Evolutionary conservation across 2,888 invertebrate species (phyloP).

Genomic region (Notodromas monacha): DNA sequence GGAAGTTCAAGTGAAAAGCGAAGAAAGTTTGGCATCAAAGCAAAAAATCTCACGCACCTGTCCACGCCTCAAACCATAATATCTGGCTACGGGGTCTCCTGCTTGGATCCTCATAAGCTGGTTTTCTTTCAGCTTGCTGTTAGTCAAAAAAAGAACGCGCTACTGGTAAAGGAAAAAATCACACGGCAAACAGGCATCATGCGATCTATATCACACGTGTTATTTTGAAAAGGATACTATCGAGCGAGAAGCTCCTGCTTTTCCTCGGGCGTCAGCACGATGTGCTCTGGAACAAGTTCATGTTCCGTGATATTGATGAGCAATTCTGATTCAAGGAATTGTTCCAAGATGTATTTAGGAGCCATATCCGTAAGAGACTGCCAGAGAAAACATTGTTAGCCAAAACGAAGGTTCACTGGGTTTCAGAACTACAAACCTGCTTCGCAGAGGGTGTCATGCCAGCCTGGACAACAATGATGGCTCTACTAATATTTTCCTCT

Average conservation of each 20-base stretch:
- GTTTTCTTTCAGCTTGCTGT: constrained; percentile 76
- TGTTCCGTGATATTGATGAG: constrained; percentile 93
- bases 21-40: constrained; percentile 7
- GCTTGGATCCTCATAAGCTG: constrained; percentile 96
- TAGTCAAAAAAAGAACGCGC: constrained; percentile 5
- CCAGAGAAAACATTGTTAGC: constrained; percentile 12
- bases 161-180: too few species aligned
- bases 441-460: constrained; percentile 99
- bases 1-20: constrained; percentile 8
- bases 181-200: too few species aligned
- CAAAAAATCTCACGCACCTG: constrained; percentile 26
- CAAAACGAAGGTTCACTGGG: too few species aligned
- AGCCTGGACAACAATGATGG: constrained; percentile 85
- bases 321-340: constrained; percentile 39
- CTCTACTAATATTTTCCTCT: constrained; percentile 89
- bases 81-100: constrained; percentile 89
- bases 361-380: constrained; percentile 91
- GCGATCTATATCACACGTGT: too few species aligned
- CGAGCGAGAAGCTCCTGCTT: constrained; percentile 74
- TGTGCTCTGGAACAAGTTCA: constrained; percentile 91
- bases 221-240: constrained; percentile 35
- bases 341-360: constrained; percentile 90
- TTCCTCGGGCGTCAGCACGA: constrained; percentile 88
- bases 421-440: too few species aligned
- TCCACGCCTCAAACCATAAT: constrained; percentile 89